A percentile compares a stretch with the other conserved stretches of the same genome.
These are phyloP conservation scores for Aphidius ervi DNA, from an alignment of 1,140 invertebrate species.

Conservation along the genomic window DNA sequence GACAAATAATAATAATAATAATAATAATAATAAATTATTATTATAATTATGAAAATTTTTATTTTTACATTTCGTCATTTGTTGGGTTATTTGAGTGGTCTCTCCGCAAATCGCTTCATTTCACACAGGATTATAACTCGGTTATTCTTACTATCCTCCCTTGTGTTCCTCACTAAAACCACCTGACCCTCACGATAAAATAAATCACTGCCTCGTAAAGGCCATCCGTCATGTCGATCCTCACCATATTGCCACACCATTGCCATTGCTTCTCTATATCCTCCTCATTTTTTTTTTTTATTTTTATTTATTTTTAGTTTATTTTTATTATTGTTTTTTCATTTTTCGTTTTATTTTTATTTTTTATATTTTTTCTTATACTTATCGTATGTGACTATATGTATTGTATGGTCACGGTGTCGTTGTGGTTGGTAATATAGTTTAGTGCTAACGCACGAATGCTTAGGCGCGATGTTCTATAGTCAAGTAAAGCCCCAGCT, in stretches of 20 bases:
- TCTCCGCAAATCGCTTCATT: conserved; percentile 43
- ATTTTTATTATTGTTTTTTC: neutral
- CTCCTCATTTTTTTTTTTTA: neutral
- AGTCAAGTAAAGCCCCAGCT: conserved; percentile 36
- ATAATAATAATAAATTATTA: too few relatives aligned
- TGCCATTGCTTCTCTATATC: conserved; percentile 9
- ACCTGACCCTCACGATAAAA: conserved; percentile 35
- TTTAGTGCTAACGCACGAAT: conserved; percentile 42
- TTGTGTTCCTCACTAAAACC: neutral
- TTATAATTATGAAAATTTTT: too few relatives aligned
- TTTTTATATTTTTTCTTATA: conserved; percentile 7
- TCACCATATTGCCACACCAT: conserved; percentile 10
- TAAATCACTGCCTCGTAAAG: conserved; percentile 48
- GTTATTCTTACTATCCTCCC: neutral
- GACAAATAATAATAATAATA: too few relatives aligned
- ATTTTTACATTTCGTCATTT: too few relatives aligned
- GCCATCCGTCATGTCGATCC: conserved; percentile 36
- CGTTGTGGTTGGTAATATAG: conserved; percentile 41
- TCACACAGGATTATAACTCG: conserved; percentile 33
- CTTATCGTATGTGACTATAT: neutral
- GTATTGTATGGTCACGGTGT: conserved; percentile 7
- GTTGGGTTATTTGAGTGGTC: conserved; percentile 2
- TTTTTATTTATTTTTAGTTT: neutral
- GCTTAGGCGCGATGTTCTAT: conserved; percentile 33
- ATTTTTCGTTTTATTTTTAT: conserved; percentile 9